Evolutionary conservation across 1,140 invertebrate genomes (phyloP), one percentile per base, ranked within the genome.

Genomic region (Polypedilum pembai): DNA sequence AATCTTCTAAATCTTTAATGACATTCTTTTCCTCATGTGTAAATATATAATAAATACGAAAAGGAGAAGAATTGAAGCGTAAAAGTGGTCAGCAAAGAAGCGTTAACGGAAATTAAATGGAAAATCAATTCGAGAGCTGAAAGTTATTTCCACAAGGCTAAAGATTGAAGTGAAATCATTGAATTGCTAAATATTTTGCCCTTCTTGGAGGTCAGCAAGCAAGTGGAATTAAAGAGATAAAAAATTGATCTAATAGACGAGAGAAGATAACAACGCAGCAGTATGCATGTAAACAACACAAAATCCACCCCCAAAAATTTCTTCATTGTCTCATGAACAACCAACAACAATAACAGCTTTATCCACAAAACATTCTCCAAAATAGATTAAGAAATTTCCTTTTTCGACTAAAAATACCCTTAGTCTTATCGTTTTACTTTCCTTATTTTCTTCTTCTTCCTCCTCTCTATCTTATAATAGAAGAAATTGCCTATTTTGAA

Each of bases 71-170:
- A 56, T 10, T 56, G 12, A 56, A 56, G 45, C 45, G n/a, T n/a
- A 15, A 56, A 56, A 56, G 12, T 56, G 45, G 45, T n/a, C 45
- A 56, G 45, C 24, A 33, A 33, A 33, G 24, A 33, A 33, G 24
- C 45, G 45, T 56, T 56, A 56, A 56, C 45, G 45, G 45, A 56
- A 56, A 56, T 56, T 56, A 56, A 56, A 56, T 56, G 45, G 45
- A 56, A 56, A 56, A 56, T 56, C 45, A 56, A 56, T 56, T 56
- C 45, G 24, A 56, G 12, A 56, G 12, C 12, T 56, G 45, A 56
- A 56, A 56, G n/a, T 15, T 56, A 4, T 56, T 56, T 56, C 45
- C 45, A 56, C 8, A n/a, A 56, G 45, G 12, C 45, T 56, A n/a
- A 56, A 56, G 45, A 56, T 56, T 4, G 3, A 56, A 56, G 45